Percentiles rank a stretch among this genome's conserved stretches.
Evolutionary conservation across 1,140 invertebrate genomes (phyloP).

Genomic region (Polypedilum pembai): DNA sequence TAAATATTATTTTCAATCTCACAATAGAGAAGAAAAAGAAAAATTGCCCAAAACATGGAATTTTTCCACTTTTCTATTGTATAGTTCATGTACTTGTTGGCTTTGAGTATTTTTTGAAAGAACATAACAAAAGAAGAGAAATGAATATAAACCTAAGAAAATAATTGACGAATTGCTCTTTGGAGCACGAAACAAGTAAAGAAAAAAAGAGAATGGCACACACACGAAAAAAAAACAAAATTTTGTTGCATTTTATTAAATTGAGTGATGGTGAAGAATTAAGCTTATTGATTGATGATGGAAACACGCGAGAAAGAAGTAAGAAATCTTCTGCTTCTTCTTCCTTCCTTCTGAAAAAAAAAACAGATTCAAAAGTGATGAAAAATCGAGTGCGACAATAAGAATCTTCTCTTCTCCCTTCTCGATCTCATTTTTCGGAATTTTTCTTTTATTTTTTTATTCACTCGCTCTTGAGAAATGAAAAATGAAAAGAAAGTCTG

Average conservation of each 20-base stretch:
- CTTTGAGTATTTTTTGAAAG: not conserved
- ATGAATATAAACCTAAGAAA: not conserved
- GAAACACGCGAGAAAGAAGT: not conserved
- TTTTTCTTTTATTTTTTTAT: not conserved
- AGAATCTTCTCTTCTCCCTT: not conserved
- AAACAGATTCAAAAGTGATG: too few relatives aligned
- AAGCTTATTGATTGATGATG: not conserved
- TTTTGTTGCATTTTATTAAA: not conserved
- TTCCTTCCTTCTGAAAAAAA: not conserved
- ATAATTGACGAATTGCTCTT: slow-evolving; percentile 8
- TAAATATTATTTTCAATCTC: not conserved
- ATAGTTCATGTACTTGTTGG: not conserved
- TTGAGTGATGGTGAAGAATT: not conserved
- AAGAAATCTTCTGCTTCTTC: not conserved
- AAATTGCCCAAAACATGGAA: not conserved
- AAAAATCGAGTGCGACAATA: not conserved
- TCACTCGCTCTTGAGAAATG: not conserved
- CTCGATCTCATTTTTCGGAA: not conserved
- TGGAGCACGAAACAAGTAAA: not conserved
- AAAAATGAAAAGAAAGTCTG: not conserved
- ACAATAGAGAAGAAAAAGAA: not conserved
- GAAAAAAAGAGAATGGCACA: not conserved
- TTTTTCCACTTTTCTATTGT: not conserved
- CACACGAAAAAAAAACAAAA: not conserved
- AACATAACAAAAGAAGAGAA: not conserved